Conservation (phyloP, 2,113 vertebrate species). For the Pionites leucogaster region DNA sequence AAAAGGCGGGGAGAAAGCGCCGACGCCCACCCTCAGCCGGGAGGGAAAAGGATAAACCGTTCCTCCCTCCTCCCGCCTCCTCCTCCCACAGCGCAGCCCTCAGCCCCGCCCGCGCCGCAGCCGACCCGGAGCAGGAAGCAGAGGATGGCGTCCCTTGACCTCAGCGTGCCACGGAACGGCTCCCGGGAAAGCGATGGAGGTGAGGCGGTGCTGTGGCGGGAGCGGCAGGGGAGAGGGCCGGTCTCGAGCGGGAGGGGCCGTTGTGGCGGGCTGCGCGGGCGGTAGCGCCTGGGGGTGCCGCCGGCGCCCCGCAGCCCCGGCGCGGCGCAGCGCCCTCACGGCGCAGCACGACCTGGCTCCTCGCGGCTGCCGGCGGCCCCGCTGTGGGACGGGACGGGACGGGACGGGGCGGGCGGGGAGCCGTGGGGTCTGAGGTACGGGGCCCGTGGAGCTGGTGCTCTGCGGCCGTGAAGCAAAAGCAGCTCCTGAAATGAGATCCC, state of each 20-base stretch:
- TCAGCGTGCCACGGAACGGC: not conserved
- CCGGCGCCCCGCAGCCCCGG: no score
- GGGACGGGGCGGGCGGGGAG: not conserved
- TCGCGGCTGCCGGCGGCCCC: not conserved
- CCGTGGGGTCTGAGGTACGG: not conserved
- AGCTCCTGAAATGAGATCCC: not conserved
- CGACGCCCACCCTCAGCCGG: fast-evolving
- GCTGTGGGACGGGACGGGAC: not conserved
- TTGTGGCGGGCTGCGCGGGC: fast-evolving
- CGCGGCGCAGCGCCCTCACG: not conserved
- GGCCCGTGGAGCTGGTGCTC: not conserved
- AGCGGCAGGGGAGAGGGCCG: not conserved
- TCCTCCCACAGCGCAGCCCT: not conserved
- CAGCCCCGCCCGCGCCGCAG: not conserved
- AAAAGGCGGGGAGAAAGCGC: fast-evolving
- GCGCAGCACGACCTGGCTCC: fast-evolving
- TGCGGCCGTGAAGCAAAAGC: not conserved
- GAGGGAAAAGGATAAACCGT: fast-evolving
- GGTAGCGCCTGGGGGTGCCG: not conserved
- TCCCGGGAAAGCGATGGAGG: not conserved
- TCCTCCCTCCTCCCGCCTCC: not conserved
- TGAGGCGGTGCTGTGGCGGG: not conserved
- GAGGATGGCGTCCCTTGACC: not conserved
- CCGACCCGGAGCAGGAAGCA: slow-evolving; percentile 58
- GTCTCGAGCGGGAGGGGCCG: not conserved